Conservation (phyloP, 2,113 vertebrate genomes). For the Oreochromis niloticus region DNA sequence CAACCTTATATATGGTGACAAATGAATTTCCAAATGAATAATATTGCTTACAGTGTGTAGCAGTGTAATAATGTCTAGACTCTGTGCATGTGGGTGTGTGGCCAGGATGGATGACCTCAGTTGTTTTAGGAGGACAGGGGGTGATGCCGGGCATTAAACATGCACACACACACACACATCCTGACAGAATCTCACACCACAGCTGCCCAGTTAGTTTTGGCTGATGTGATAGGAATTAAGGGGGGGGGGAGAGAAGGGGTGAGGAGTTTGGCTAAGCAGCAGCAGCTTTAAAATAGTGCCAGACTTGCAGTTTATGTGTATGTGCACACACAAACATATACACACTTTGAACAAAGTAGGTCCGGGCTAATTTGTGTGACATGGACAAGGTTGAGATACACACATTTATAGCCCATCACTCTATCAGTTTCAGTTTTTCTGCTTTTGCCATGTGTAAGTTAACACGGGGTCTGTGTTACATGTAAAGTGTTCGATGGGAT, state of each 20-base stretch:
- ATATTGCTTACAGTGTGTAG: background rate
- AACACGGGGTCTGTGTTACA: background rate
- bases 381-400: background rate
- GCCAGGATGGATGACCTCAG: background rate
- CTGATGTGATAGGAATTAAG: background rate
- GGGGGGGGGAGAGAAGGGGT: background rate
- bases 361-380: background rate
- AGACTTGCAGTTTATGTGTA: background rate
- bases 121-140: slow-evolving; percentile 16
- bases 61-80: background rate
- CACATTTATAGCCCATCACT: background rate
- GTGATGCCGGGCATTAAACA: background rate
- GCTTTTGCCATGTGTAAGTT: background rate
- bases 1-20: background rate
- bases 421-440: background rate
- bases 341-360: background rate
- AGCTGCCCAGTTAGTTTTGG: background rate
- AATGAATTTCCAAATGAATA: background rate
- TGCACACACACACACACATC: background rate
- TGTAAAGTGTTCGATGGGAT: background rate
- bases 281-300: background rate
- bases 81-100: background rate
- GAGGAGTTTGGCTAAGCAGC: background rate
- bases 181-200: background rate
- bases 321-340: background rate